A percentile compares a stretch with the other conserved stretches of the same genome.
Conservation (phyloP, 2,888 invertebrate species). For the Apamea anceps region DNA sequence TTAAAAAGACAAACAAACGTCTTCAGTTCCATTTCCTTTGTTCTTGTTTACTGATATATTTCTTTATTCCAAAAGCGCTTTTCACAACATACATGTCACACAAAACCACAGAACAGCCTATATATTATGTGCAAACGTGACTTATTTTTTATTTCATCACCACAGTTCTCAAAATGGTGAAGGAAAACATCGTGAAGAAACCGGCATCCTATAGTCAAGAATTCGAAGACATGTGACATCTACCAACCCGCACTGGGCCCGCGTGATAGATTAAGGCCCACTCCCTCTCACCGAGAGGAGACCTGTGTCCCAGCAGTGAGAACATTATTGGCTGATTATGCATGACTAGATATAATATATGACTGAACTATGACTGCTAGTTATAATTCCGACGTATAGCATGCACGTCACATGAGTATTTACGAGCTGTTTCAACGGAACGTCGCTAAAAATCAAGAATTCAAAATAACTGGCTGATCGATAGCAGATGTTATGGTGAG, state of each 20-base stretch:
- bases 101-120: background rate
- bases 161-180: background rate
- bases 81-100: background rate
- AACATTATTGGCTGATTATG: no score
- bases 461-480: conserved; percentile 65
- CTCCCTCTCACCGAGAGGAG: no score
- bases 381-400: background rate
- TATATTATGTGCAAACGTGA: conserved; percentile 3
- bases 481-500: conserved; percentile 39
- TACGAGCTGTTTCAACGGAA: conserved; percentile 5
- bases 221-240: no score
- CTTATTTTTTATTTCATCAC: conserved; percentile 6
- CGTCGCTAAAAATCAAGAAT: conserved; percentile 39
- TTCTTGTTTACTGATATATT: background rate
- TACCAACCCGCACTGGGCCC: no score
- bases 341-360: conserved; percentile 1
- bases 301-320: no score
- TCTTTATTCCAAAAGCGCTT: background rate
- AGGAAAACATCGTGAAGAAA: background rate
- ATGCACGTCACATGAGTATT: conserved; percentile 6
- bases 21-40: background rate
- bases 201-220: no score
- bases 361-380: background rate
- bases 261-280: no score
- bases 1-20: no score